Evolutionary conservation across 64 coral and sea anemone genomes (phyloP), one percentile per base, ranked within the genome.

Genomic region (Actinia equina): DNA sequence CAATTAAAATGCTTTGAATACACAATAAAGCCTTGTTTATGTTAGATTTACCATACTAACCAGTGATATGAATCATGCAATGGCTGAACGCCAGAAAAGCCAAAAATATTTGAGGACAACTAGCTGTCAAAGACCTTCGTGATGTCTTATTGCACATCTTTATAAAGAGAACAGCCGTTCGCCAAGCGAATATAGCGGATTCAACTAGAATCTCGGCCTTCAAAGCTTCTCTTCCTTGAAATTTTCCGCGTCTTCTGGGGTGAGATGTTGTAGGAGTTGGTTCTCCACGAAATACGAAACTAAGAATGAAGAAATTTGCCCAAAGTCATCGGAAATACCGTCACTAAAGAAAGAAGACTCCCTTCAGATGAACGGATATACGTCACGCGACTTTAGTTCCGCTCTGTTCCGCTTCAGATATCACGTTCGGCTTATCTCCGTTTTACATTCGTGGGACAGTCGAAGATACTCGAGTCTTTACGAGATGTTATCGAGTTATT

Each of bases 1-100:
- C 7, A 41, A 42, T 74, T 26, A 74, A 74, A 74, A 9, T 15
- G 3, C n/a, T 1, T 74, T 30, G 41, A 37, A 13, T 27, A 71
- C 14, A 71, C 67, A 71, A 71, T 74, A 74, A 74, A 13, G 10
- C 12, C 22, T 30, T 74, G 23, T 41, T 13, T 7, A 23, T 30
- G 27, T 9, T 30, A 37, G 7, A 8, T 74, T 74, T 74, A 30
- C 69, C 26, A 85, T 5, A 85, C 55, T 85, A 61, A 85, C 83
- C 83, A 52, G 83, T 5, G 83, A 42, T 41, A 59, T 57, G 17
- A 59, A 85, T 85, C 83, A 85, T 54, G 23, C 15, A 85, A 63
- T 57, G 59, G 83, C 83, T 85, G 55, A 85, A 85, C 53, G 83
- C 83, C 83, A 85, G 55, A 85, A 85, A 59, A 55, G 83, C 83